Base-by-base conservation (phyloP, 23 tunicate genomes). In the Aplidium turbinatum region DNA sequence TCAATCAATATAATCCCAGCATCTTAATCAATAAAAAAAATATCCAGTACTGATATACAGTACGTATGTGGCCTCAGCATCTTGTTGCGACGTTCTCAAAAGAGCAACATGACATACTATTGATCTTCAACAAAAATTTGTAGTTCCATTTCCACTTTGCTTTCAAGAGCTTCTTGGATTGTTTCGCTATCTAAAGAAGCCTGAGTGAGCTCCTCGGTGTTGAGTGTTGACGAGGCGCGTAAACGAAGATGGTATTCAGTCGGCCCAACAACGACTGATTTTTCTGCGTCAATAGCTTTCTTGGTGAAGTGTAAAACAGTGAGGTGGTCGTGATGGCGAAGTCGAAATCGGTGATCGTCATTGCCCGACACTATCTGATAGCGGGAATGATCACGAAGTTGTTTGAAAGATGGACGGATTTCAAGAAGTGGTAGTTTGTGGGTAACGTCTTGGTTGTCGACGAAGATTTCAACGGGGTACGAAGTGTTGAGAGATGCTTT, bases 331-430 rank as follows among this genome's bases (percentile, higher is more conserved):
- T 61, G 34, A 23, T 75, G 79, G 53, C 84, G 86, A 31, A 91
- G 34, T 18, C 86, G 64, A 86, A 91, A 84, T 26, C 48, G 38
- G 27, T 79, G 50, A 34, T 73, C 83, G 24, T 84, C 80, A 83
- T 91, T 84, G 16, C 97, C 97, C 11, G 77, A 52, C 4, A 79
- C 79, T 67, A 91, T 79, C 38, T 58, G 35, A 74, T 84, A 91
- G n/a, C 73, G 60, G 3, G 78, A 60, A 75, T 91, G 78, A 48
- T 84, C 73, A 13, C 83, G 79, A 24, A 91, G 78, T 20, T 73
- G 83, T 47, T 82, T 78, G 62, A 91, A n/a, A 6, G 97, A 76
- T 13, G 97, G 85, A 28, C 81, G 75, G 35, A 91, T 82, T 28
- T 74, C 67, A 19, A 91, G 72, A 39, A 91, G 39, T 30, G 72